Conservation (phyloP, 2,113 vertebrate genomes). For the Notiomystis cincta region DNA sequence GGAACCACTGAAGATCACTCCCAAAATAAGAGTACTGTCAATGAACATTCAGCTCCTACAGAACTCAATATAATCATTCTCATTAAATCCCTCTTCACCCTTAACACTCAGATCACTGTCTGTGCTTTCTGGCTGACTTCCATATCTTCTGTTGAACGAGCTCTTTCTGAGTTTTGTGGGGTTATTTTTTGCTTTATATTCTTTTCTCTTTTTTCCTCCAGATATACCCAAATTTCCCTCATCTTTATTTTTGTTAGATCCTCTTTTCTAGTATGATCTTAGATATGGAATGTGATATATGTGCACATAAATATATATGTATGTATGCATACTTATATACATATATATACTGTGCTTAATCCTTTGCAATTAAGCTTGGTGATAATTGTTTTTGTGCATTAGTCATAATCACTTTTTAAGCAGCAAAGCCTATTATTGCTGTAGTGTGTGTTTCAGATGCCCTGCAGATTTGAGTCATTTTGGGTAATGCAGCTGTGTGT, state of each 20-base stretch:
- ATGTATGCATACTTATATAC: background rate
- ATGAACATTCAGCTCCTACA: background rate
- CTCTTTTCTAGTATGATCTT: background rate
- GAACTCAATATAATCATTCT: background rate
- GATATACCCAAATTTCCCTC: background rate
- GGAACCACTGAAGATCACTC: background rate
- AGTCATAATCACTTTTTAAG: slow-evolving; percentile 77
- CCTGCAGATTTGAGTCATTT: slow-evolving; percentile 75
- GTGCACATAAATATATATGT: background rate
- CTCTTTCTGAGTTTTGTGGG: background rate
- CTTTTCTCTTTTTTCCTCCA: rapidly evolving
- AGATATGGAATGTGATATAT: background rate
- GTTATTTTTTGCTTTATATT: background rate
- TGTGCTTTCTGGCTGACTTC: background rate
- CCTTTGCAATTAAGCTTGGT: slow-evolving; percentile 64
- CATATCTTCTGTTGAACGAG: background rate
- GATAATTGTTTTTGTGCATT: slow-evolving; percentile 72
- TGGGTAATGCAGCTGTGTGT: slow-evolving; percentile 73
- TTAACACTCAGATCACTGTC: background rate
- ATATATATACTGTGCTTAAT: slow-evolving; percentile 32
- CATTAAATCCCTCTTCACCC: background rate
- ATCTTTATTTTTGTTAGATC: background rate
- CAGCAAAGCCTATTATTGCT: slow-evolving; percentile 71
- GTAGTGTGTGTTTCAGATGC: slow-evolving; percentile 66
- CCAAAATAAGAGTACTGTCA: background rate